Evolutionary conservation across 2,797 vertebrate genomes (phyloP).

Genomic region (Artibeus lituratus): DNA sequence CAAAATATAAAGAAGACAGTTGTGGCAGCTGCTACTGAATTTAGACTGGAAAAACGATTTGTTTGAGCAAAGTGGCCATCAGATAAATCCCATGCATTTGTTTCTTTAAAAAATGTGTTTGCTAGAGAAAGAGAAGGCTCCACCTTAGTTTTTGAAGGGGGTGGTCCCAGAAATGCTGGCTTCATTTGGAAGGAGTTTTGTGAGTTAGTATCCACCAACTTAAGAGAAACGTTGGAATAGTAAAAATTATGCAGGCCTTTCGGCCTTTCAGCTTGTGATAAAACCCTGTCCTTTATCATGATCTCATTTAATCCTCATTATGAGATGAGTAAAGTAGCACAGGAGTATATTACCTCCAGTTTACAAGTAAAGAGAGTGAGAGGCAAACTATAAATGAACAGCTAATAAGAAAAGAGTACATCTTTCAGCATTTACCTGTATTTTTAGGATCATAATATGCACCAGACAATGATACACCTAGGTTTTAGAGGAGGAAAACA

Average conservation of each 20-base stretch:
- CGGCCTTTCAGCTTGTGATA: background rate
- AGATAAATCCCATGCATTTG: slow-evolving; percentile 64
- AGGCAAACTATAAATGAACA: background rate
- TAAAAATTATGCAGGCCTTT: background rate
- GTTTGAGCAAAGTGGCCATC: slow-evolving; percentile 75
- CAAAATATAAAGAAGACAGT: slow-evolving; percentile 73
- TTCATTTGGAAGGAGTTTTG: background rate
- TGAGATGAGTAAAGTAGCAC: background rate
- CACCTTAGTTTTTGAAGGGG: background rate
- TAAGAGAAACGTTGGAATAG: background rate
- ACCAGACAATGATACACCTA: no score
- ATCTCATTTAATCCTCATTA: background rate
- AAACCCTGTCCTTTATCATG: background rate
- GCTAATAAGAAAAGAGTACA: background rate
- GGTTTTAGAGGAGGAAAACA: no score
- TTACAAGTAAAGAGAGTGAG: background rate
- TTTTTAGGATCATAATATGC: no score
- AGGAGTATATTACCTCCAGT: background rate
- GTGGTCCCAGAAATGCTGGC: background rate
- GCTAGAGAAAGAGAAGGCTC: background rate
- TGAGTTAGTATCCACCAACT: background rate
- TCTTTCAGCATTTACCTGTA: background rate
- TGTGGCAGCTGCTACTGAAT: slow-evolving; percentile 69
- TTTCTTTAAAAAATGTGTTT: slow-evolving; percentile 13
- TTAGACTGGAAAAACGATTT: slow-evolving; percentile 78